phyloP scores from a whole-genome alignment of 2,888 invertebrate species.

The Hoplodrina blanda region DNA sequence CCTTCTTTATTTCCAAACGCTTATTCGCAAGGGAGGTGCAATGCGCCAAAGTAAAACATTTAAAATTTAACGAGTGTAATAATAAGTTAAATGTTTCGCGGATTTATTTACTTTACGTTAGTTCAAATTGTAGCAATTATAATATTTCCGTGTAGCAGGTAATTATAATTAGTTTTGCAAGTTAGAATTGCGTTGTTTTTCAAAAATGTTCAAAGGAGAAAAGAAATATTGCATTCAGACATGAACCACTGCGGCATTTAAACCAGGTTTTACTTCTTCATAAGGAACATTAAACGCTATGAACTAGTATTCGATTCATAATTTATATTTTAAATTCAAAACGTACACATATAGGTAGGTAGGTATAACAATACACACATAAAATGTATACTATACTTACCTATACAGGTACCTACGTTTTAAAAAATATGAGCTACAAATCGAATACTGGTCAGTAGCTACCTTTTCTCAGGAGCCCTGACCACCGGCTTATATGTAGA shows the following conservation, averaged over 20 bases:
- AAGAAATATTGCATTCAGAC: constrained; percentile 5
- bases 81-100: constrained; percentile 24
- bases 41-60: constrained; percentile 53
- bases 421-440: too few relatives aligned
- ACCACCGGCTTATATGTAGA: too few relatives aligned
- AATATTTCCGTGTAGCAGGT: constrained; percentile 12
- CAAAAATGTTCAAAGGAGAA: background rate
- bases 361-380: too few relatives aligned
- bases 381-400: too few relatives aligned
- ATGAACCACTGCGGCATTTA: background rate
- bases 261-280: background rate
- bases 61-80: constrained; percentile 40
- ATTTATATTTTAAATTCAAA: too few relatives aligned
- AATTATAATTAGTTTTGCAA: background rate
- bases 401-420: too few relatives aligned
- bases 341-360: too few relatives aligned
- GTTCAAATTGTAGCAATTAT: constrained; percentile 40
- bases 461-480: too few relatives aligned
- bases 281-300: background rate
- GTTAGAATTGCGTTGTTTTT: background rate
- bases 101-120: constrained; percentile 22
- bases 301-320: too few relatives aligned
- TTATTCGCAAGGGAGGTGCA: constrained; percentile 47
- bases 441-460: too few relatives aligned
- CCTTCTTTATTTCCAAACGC: constrained; percentile 27